phyloP scores from a whole-genome alignment of 2,113 vertebrate species.

The Colistium nudipinnis region DNA sequence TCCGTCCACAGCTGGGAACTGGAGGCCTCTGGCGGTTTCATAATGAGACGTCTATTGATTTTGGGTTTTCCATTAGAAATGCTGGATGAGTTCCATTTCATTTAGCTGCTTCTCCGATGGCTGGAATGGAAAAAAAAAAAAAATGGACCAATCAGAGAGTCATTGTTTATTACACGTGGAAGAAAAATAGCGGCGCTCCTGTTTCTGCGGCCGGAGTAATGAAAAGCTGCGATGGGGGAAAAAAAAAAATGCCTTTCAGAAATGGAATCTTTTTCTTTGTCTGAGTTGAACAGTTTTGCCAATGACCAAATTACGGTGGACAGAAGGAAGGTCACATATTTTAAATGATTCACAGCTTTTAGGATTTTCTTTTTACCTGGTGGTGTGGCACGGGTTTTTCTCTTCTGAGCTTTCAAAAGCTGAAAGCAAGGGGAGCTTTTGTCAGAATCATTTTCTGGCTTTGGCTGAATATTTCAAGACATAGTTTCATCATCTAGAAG shows the following conservation, averaged over 20 bases:
- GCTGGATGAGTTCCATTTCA: conserved; percentile 72
- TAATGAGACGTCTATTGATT: conserved; percentile 75
- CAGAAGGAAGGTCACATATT: not conserved
- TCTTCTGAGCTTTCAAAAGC: not conserved
- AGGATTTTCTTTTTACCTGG: not conserved
- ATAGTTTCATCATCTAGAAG: not conserved
- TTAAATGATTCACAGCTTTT: not conserved
- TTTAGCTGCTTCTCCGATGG: conserved; percentile 59
- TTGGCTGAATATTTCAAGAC: not conserved
- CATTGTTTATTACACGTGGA: conserved; percentile 45
- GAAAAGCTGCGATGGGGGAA: not conserved
- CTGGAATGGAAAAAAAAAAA: conserved; percentile 48
- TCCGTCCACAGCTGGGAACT: conserved; percentile 70
- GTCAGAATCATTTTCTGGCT: not conserved
- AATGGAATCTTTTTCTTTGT: conserved; percentile 1
- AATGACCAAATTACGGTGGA: not conserved
- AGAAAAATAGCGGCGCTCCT: conserved; percentile 4
- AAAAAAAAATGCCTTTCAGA: conserved; percentile 15
- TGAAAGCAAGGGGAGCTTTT: not conserved
- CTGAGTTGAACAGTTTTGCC: not conserved
- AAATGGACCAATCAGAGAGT: conserved; percentile 44
- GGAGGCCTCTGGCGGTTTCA: conserved; percentile 46
- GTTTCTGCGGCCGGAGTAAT: conserved; percentile 4
- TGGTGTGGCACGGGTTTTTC: not conserved
- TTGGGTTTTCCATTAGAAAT: conserved; percentile 69